Conservation (phyloP, 2,888 invertebrate genomes). For the Rutpela maculata region DNA sequence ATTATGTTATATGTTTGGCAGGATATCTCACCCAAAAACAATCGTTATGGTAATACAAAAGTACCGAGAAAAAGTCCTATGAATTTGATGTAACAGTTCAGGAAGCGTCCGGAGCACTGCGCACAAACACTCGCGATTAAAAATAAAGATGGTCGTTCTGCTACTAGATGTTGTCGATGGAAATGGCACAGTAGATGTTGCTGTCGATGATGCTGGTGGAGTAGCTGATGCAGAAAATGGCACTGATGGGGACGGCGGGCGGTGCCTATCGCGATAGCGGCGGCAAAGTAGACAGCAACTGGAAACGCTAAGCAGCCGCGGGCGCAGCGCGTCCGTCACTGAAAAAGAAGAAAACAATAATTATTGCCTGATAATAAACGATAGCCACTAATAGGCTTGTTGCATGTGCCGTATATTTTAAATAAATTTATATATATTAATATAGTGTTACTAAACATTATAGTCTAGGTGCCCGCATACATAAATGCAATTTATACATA, state of each 20-base stretch:
- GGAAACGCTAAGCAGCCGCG: constrained; percentile 72
- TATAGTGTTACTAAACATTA: no score
- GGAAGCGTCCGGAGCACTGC: constrained; percentile 74
- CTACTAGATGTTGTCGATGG: constrained; percentile 49
- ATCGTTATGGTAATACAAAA: constrained; percentile 71
- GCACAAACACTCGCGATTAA: constrained; percentile 68
- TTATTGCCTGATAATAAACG: background rate
- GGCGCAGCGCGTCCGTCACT: constrained; percentile 80
- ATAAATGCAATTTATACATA: no score
- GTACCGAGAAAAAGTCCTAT: constrained; percentile 72
- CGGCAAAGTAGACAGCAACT: constrained; percentile 61
- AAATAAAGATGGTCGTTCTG: constrained; percentile 22
- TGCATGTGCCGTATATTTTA: no score
- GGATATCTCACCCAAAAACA: constrained; percentile 75
- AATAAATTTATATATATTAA: no score
- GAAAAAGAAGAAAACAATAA: constrained; percentile 64
- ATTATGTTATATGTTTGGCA: constrained; percentile 73
- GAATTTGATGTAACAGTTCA: constrained; percentile 73
- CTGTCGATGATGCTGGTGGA: constrained; percentile 50
- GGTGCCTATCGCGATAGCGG: constrained; percentile 59
- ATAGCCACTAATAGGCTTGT: no score
- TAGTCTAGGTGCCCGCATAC: no score
- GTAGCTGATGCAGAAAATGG: constrained; percentile 55
- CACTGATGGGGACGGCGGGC: constrained; percentile 54
- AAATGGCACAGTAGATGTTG: constrained; percentile 41